Evolutionary conservation across 2,888 invertebrate genomes (phyloP).

Genomic region (Chorisops tibialis): DNA sequence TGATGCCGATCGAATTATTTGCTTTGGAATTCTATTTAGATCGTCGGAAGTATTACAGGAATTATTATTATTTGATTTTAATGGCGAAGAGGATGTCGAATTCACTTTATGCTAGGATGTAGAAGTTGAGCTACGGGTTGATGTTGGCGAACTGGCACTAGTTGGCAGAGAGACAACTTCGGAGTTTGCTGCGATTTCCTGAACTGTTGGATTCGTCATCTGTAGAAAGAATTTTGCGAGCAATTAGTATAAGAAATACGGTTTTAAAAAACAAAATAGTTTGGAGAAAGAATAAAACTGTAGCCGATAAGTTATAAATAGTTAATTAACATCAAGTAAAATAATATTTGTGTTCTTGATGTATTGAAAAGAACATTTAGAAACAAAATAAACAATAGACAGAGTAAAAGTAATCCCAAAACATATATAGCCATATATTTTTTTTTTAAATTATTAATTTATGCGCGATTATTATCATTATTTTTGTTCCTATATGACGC

Average conservation of each 20-base stretch:
- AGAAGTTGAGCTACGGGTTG: constrained; percentile 33
- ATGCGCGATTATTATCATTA: too few relatives aligned
- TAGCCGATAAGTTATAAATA: too few relatives aligned
- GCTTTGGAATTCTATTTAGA: not conserved
- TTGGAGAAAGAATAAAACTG: too few relatives aligned
- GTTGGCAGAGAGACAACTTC: constrained; percentile 35
- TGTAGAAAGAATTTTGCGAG: constrained; percentile 6
- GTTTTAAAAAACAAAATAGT: too few relatives aligned
- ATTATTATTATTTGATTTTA: constrained; percentile 18
- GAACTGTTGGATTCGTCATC: constrained; percentile 34
- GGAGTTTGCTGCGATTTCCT: constrained; percentile 30
- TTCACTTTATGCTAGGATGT: constrained; percentile 33
- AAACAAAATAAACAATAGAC: too few relatives aligned
- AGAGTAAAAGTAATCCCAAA: too few relatives aligned
- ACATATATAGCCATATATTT: too few relatives aligned
- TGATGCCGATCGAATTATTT: constrained; percentile 33
- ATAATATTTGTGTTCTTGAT: too few relatives aligned
- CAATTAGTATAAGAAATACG: not conserved
- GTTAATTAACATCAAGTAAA: too few relatives aligned
- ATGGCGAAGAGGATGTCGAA: constrained; percentile 25
- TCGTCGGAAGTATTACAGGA: not conserved
- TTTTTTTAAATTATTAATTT: too few relatives aligned
- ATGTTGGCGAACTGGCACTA: constrained; percentile 34
- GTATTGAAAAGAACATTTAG: too few relatives aligned
- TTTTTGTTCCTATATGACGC: too few relatives aligned